phyloP scores from a whole-genome alignment of 2,888 invertebrate genomes.

The Microctonus hyperodae region DNA sequence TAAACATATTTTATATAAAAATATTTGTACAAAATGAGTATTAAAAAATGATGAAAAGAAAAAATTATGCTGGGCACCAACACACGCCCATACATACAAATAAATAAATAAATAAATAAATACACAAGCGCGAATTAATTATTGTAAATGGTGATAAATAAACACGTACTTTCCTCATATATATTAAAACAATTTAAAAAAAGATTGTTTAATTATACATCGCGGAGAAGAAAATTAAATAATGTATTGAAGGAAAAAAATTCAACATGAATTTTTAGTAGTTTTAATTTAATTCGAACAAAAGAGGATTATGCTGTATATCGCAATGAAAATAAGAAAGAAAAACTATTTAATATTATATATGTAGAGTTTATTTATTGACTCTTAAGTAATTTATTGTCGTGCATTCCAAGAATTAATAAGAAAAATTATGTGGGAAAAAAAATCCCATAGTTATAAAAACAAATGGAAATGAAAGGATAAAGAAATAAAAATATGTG shows the following conservation, averaged over 20 bases:
- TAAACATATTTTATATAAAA: slow-evolving; percentile 61
- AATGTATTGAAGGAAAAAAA: too few relatives aligned
- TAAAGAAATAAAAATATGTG: slow-evolving; percentile 33
- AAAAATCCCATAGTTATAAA: background rate
- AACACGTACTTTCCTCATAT: background rate
- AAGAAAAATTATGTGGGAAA: background rate
- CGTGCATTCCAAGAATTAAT: slow-evolving; percentile 58
- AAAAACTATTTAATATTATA: slow-evolving; percentile 51
- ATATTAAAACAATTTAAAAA: background rate
- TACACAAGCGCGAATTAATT: background rate
- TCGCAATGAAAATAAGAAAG: background rate
- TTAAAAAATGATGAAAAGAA: slow-evolving; percentile 40
- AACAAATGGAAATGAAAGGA: background rate
- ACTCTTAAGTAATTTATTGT: slow-evolving; percentile 60
- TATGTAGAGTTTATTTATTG: slow-evolving; percentile 51
- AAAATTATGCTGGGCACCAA: slow-evolving; percentile 16
- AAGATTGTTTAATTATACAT: background rate
- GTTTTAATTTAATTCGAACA: too few relatives aligned
- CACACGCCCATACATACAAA: background rate
- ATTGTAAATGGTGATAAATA: background rate
- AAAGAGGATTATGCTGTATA: background rate
- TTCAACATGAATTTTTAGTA: too few relatives aligned
- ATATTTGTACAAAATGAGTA: slow-evolving; percentile 59
- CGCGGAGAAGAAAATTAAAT: too few relatives aligned
- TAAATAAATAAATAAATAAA: slow-evolving; percentile 8